Evolutionary conservation across 2,797 vertebrate species (phyloP).

Genomic region (Babyrousa celebensis): DNA sequence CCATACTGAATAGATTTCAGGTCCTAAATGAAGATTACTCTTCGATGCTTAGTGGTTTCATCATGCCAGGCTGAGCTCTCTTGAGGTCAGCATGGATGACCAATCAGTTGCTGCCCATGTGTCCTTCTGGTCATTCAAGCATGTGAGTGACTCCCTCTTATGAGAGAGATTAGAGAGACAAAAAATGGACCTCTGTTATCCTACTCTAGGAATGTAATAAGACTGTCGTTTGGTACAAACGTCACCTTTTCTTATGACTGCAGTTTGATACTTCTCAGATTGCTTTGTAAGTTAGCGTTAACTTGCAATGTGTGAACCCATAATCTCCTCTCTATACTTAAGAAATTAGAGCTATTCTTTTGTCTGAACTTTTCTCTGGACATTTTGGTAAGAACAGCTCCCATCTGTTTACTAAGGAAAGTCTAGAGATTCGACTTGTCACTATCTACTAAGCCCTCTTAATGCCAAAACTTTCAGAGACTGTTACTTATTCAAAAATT

Average conservation of each 20-base stretch:
- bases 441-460: background rate
- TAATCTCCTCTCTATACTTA: background rate
- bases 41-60: background rate
- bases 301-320: background rate
- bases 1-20: background rate
- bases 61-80: background rate
- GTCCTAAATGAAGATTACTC: background rate
- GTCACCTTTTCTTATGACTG: conserved; percentile 37
- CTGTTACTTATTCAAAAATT: background rate
- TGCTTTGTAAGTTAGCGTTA: conserved; percentile 71
- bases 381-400: background rate
- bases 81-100: background rate
- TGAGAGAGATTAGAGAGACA: background rate
- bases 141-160: background rate
- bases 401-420: background rate
- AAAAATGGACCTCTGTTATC: background rate
- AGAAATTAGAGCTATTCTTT: conserved; percentile 33
- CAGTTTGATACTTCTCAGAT: conserved; percentile 16
- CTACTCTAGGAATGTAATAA: background rate
- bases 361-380: background rate
- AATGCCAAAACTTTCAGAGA: background rate
- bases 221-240: conserved; percentile 22
- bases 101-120: background rate
- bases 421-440: background rate
- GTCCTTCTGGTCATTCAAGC: background rate